Evolutionary conservation across 1,140 invertebrate genomes (phyloP).

Genomic region (Drosophila sp.): DNA sequence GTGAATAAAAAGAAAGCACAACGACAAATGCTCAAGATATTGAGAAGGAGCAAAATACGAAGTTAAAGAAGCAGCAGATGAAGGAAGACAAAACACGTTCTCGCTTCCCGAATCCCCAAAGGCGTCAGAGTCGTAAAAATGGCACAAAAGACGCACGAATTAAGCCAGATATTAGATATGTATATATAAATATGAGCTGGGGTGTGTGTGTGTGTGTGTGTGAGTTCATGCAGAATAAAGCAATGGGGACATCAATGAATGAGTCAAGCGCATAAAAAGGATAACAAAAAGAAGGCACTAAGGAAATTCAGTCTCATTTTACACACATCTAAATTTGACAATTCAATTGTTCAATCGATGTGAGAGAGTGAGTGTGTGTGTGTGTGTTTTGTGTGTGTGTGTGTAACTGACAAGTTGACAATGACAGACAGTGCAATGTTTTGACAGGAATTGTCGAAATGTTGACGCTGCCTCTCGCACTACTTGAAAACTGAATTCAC

Average conservation of each 20-base stretch:
- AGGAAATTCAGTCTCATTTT: constrained; percentile 72
- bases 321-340: constrained; percentile 42
- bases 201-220: not conserved
- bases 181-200: constrained; percentile 8
- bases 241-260: constrained; percentile 58
- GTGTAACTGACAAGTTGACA: constrained; percentile 56
- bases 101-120: constrained; percentile 30
- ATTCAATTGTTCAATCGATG: constrained; percentile 47
- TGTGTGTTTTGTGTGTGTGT: constrained; percentile 24
- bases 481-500: constrained; percentile 12
- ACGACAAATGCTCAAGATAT: constrained; percentile 32
- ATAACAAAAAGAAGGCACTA: constrained; percentile 31
- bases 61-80: not conserved
- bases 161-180: constrained; percentile 42
- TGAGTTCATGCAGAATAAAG: constrained; percentile 68
- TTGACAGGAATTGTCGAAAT: constrained; percentile 81
- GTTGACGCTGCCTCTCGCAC: constrained; percentile 30
- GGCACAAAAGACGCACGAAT: constrained; percentile 73
- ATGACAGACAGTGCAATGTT: constrained; percentile 71
- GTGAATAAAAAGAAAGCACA: constrained; percentile 35
- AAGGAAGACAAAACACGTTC: constrained; percentile 46
- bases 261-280: constrained; percentile 54
- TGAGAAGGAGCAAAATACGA: not conserved
- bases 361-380: constrained; percentile 6
- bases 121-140: constrained; percentile 77